Percentiles rank a stretch among this genome's conserved stretches.
Conservation (phyloP, 1,140 invertebrate species). For the Ridgeia piscesae region DNA sequence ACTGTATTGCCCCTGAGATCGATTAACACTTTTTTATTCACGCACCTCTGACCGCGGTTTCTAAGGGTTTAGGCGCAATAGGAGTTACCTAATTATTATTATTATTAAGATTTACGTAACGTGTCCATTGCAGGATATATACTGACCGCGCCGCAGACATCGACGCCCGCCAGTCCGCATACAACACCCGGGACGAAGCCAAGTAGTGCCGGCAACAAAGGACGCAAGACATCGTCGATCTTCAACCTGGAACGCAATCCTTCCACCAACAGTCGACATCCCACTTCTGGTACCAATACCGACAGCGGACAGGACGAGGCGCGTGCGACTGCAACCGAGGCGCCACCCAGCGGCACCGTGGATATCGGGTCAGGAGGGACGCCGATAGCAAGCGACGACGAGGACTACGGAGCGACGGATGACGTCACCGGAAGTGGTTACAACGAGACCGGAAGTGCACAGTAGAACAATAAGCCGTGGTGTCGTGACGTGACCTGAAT, state of each 20-base stretch:
- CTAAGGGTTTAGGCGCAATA: no score
- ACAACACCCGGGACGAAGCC: neutral
- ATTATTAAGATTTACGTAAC: neutral
- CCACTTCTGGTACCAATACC: neutral
- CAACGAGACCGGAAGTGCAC: neutral
- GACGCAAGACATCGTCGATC: constrained; percentile 3
- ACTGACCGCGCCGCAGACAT: neutral
- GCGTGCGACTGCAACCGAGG: neutral
- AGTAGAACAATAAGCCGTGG: neutral
- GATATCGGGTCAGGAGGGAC: neutral
- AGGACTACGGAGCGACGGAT: neutral
- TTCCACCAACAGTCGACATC: neutral
- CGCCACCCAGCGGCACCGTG: neutral
- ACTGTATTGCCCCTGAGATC: no score
- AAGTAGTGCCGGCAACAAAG: neutral
- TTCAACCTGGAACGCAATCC: neutral
- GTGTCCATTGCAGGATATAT: neutral
- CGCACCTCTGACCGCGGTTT: no score
- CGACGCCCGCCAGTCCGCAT: neutral
- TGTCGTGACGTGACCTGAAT: neutral
- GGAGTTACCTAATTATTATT: no score
- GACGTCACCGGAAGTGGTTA: neutral
- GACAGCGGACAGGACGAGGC: neutral
- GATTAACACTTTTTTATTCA: no score
- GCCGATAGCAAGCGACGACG: neutral